These are phyloP conservation scores for Nymphalis c-album DNA, from an alignment of 2,888 invertebrate species.

Conservation along the genomic window DNA sequence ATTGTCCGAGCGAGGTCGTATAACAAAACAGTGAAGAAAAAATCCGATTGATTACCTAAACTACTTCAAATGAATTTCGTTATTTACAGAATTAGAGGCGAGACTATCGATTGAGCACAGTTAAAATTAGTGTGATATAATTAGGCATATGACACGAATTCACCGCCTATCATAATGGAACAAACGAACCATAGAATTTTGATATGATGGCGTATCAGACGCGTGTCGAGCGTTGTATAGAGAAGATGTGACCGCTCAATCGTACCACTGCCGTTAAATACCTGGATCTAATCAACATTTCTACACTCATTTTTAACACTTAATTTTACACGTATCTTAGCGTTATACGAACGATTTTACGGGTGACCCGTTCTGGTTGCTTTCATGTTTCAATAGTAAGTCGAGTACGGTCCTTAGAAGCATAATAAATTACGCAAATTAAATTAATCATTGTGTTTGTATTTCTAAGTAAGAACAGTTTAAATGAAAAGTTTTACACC, in stretches of 20 bases:
- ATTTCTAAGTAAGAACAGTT: too few relatives aligned
- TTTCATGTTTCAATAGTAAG: constrained; percentile 30
- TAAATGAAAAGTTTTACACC: too few relatives aligned
- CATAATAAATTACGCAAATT: constrained; percentile 21
- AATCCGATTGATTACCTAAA: constrained; percentile 46
- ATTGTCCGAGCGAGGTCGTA: constrained; percentile 65
- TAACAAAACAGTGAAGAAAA: constrained; percentile 59
- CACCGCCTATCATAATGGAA: constrained; percentile 74
- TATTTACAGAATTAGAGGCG: constrained; percentile 43
- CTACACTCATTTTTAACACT: constrained; percentile 81
- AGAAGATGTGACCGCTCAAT: constrained; percentile 75
- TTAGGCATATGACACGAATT: constrained; percentile 79
- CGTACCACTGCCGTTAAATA: constrained; percentile 68
- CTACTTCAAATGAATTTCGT: constrained; percentile 22
- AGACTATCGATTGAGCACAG: constrained; percentile 67
- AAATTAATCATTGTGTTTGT: not conserved
- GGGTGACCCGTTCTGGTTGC: constrained; percentile 46
- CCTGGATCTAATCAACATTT: constrained; percentile 80
- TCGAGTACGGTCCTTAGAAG: constrained; percentile 27
- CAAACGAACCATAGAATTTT: constrained; percentile 76
- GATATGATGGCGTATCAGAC: constrained; percentile 73
- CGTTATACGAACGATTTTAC: constrained; percentile 73
- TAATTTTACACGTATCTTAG: constrained; percentile 80
- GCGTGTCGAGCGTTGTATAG: constrained; percentile 65
- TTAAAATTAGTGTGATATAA: constrained; percentile 72